Conservation (phyloP, 2,797 vertebrate genomes). For the Hydrolagus colliei region DNA sequence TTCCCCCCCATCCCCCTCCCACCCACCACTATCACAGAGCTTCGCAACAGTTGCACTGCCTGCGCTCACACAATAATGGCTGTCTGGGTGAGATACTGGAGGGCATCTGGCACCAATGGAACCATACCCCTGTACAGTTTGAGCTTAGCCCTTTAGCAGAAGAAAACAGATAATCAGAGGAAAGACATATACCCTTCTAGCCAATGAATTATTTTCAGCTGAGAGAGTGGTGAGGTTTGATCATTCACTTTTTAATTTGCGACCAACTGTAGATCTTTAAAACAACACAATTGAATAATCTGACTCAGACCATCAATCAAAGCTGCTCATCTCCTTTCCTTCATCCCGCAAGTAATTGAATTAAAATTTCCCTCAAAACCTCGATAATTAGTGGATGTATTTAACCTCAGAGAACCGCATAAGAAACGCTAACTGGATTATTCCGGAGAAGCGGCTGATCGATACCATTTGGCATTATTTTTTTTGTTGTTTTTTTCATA, state of each 20-base stretch:
- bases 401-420: constrained; percentile 82
- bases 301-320: background rate
- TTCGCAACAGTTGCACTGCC: background rate
- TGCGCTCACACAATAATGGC: background rate
- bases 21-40: background rate
- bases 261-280: background rate
- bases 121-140: background rate
- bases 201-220: background rate
- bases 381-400: constrained; percentile 57
- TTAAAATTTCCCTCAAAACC: constrained; percentile 9
- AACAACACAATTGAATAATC: constrained; percentile 17
- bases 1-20: no score
- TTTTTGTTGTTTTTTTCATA: constrained; percentile 67
- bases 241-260: background rate
- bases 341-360: background rate
- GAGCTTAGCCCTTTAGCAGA: background rate
- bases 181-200: background rate
- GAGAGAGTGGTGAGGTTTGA: background rate
- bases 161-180: background rate
- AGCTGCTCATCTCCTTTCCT: background rate
- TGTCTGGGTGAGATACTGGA: background rate
- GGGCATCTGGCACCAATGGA: background rate
- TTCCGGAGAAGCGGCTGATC: constrained; percentile 77
- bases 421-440: constrained; percentile 81
- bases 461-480: constrained; percentile 71